These are phyloP conservation scores for Nasonia vitripennis DNA, from an alignment of 1,140 invertebrate species.

Conservation along the genomic window DNA sequence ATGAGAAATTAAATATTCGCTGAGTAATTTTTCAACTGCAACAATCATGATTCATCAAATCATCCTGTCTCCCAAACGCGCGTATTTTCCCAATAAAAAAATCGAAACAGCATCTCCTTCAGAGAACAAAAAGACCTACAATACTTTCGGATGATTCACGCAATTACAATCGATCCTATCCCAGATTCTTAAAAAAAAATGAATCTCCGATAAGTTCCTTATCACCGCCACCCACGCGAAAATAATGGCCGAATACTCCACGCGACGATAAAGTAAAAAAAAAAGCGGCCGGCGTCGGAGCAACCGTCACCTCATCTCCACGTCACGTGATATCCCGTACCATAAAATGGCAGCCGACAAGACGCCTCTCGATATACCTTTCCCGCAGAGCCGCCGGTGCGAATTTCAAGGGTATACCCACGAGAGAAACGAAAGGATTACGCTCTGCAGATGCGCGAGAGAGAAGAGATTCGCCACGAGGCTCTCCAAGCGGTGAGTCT, in stretches of 20 bases:
- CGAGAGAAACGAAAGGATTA: slow-evolving; percentile 4
- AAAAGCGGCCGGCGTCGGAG: background rate
- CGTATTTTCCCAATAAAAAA: too few relatives aligned
- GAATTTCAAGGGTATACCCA: background rate
- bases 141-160: background rate
- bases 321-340: background rate
- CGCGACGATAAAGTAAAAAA: background rate
- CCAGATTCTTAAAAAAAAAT: background rate
- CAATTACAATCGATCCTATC: background rate
- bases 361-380: background rate
- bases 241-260: background rate
- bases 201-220: background rate
- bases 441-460: background rate
- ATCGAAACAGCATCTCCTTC: too few relatives aligned
- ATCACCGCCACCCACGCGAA: background rate
- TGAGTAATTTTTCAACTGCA: background rate
- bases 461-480: background rate
- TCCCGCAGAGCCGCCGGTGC: background rate
- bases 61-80: background rate
- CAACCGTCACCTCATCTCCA: background rate
- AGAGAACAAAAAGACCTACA: background rate
- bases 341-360: background rate
- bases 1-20: too few relatives aligned
- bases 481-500: background rate
- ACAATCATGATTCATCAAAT: background rate